These are phyloP conservation scores for Trichonephila clavipes DNA, from an alignment of 1,140 invertebrate genomes.

Conservation along the genomic window DNA sequence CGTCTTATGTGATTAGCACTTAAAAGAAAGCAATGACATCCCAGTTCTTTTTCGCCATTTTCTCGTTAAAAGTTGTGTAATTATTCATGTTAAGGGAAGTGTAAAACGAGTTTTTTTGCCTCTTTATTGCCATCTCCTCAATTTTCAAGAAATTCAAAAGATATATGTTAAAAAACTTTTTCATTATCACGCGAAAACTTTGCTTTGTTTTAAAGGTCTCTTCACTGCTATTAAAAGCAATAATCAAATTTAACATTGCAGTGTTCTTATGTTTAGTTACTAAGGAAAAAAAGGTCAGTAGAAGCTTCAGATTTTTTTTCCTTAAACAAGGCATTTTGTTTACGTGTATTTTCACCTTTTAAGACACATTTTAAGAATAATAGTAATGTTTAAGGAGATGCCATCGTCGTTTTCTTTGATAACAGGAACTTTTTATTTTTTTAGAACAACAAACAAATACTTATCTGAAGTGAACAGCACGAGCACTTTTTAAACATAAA, in stretches of 20 bases:
- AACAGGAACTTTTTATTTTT: not conserved
- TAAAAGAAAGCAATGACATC: slow-evolving; percentile 48
- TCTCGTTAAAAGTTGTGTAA: slow-evolving; percentile 11
- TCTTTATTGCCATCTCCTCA: not conserved
- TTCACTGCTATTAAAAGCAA: not conserved
- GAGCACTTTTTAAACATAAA: not conserved
- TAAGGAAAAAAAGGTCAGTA: not conserved
- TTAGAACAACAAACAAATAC: not conserved
- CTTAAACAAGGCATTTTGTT: not conserved
- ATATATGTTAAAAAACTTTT: not conserved
- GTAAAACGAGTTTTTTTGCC: slow-evolving; percentile 1
- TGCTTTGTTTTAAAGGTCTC: not conserved
- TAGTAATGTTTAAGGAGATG: not conserved
- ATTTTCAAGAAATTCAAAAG: not conserved
- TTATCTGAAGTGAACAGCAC: not conserved
- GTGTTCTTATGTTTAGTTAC: not conserved
- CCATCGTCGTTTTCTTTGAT: not conserved
- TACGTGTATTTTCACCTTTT: not conserved
- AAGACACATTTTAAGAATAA: not conserved
- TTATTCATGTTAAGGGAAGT: slow-evolving; percentile 54
- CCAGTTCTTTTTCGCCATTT: not conserved
- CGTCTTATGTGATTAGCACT: slow-evolving; percentile 63
- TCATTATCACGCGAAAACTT: not conserved
- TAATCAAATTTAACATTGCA: not conserved
- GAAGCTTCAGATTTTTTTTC: not conserved